Percentiles rank a stretch among this genome's conserved stretches.
Conservation (phyloP, 2,113 vertebrate species). For the Acanthochromis polyacanthus region DNA sequence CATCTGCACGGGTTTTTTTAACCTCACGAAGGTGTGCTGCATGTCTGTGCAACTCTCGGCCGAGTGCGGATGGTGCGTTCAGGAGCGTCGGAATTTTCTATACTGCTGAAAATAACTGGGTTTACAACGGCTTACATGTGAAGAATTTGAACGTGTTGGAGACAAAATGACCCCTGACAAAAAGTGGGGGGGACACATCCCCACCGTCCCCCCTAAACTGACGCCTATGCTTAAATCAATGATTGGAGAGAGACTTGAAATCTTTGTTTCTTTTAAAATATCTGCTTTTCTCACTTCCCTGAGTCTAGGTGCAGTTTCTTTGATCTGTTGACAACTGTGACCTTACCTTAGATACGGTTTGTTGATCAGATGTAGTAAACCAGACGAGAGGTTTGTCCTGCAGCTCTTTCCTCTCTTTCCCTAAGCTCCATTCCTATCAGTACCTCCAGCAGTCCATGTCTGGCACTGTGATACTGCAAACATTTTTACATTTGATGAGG, state of each 20-base stretch:
- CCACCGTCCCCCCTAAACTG: no score
- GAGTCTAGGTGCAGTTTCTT: not conserved
- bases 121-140: no score
- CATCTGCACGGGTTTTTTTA: no score
- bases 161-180: no score
- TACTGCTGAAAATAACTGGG: no score
- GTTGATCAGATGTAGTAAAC: constrained; percentile 14
- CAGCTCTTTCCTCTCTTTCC: constrained; percentile 1
- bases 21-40: no score
- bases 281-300: not conserved
- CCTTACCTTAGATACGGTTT: not conserved
- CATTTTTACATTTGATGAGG: constrained; percentile 28
- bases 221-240: no score
- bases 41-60: no score
- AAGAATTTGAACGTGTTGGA: no score
- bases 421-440: not conserved
- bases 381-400: not conserved
- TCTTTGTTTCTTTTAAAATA: not conserved
- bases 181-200: no score
- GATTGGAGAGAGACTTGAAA: not conserved
- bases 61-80: no score
- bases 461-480: not conserved
- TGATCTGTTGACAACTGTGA: not conserved
- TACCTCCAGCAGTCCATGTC: not conserved
- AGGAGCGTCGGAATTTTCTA: no score